Conservation (phyloP, 1,140 invertebrate genomes). For the Heliothis subflexa region DNA sequence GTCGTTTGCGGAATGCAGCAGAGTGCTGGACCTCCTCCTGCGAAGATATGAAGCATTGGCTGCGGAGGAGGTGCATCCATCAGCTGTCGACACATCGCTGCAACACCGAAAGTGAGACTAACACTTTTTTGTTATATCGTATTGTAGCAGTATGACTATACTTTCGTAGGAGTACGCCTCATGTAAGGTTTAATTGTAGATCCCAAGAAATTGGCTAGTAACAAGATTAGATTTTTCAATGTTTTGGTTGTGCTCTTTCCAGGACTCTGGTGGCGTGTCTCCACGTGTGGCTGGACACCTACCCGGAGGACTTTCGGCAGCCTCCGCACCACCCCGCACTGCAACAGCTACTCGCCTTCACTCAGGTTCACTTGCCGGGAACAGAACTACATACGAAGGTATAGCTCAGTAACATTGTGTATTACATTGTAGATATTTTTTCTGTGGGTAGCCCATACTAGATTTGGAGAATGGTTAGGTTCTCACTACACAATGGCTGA, state of each 20-base stretch:
- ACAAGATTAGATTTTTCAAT: too few species aligned
- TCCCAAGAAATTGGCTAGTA: too few species aligned
- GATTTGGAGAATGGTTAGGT: too few species aligned
- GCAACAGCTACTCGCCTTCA: conserved; percentile 93
- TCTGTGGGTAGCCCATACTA: too few species aligned
- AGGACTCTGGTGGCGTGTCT: conserved; percentile 95
- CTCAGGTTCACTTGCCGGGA: conserved; percentile 92
- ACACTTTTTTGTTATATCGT: too few species aligned
- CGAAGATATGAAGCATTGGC: conserved; percentile 91
- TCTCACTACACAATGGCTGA: too few species aligned
- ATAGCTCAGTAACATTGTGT: neutral
- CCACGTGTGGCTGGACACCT: conserved; percentile 98
- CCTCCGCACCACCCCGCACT: conserved; percentile 94
- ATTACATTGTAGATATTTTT: too few species aligned
- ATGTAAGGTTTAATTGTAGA: too few species aligned
- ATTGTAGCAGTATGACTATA: too few species aligned
- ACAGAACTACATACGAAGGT: conserved; percentile 94
- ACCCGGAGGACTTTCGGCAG: conserved; percentile 98
- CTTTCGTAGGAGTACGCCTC: too few species aligned
- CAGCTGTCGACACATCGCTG: conserved; percentile 87
- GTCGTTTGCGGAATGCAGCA: conserved; percentile 92
- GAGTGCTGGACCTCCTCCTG: conserved; percentile 94
- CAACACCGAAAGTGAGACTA: conserved; percentile 90
- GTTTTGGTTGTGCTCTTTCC: conserved; percentile 46
- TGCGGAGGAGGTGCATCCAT: conserved; percentile 85